Base-by-base conservation (phyloP, 2,888 invertebrate species). In the Acronicta aceris region DNA sequence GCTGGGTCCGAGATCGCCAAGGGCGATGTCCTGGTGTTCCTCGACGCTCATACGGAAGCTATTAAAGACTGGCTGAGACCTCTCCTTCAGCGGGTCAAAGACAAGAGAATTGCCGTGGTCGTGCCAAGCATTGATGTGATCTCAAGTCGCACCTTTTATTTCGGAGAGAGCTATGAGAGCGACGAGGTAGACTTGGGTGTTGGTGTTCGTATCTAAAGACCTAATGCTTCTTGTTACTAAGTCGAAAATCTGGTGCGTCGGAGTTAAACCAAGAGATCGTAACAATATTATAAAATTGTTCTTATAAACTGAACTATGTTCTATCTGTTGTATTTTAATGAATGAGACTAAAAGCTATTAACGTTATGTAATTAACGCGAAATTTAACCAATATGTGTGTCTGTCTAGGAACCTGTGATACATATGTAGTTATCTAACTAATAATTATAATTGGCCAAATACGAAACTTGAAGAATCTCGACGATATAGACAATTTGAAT, bases 61-160 rank as follows among this genome's bases (percentile, higher is more conserved):
- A 43, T 41, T 17, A 12, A 3, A 8, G 54, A 64, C 25, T 68
- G 68, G 70, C 43, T 68, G 17, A 40, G 70, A 36, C 70, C 70
- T 1, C 65, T 68, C 9, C 46, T 69, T 12, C 65, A 68, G 12
- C 50, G 68, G 12, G 17, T 68, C 1, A 46, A 45, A 12, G 41
- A 64, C 16, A 51, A 69, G 38, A 47, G 41, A n/a, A 13, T 53
- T 8, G 58, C 69, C 10, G 67, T 69, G 2, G 53, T 51, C 27
- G 25, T 45, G 4, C 64, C 67, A 27, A 50, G 51, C 43, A 64
- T 68, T 21, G 70, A 68, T 15, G 63, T 63, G 17, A 63, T 67
- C 21, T 56, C 52, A 1, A 30, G 52, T n/a, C 10, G 33, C 8
- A 42, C 46, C 46, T 67, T 67, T 46, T 4, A 50, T 4, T 69